Evolutionary conservation across 2,797 vertebrate genomes (phyloP).

Genomic region (Hippopotamyrus pictus): DNA sequence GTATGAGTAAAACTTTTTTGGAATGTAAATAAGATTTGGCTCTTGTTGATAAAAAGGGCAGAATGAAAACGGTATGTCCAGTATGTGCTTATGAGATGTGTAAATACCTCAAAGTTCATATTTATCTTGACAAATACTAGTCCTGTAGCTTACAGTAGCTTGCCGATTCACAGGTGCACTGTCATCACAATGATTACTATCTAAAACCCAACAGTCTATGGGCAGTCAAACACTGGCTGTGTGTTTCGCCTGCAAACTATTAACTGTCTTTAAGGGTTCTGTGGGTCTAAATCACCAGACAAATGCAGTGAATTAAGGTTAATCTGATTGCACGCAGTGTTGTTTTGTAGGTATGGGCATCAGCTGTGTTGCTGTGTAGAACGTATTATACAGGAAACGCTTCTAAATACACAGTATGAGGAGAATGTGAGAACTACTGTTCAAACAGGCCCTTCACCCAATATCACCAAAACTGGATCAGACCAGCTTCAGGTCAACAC

Average conservation of each 20-base stretch:
- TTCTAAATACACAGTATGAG: neutral
- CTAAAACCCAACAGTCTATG: neutral
- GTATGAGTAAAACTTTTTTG: neutral
- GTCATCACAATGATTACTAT: neutral
- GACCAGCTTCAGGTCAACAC: neutral
- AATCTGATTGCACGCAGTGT: neutral
- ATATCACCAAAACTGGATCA: neutral
- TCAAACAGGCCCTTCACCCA: neutral
- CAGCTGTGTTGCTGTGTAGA: neutral
- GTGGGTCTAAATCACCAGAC: neutral
- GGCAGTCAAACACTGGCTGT: neutral
- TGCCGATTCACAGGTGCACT: neutral
- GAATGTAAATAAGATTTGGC: neutral
- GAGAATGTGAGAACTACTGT: neutral
- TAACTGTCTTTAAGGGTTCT: neutral
- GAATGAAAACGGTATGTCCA: neutral
- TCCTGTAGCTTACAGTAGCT: neutral
- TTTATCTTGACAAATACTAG: neutral
- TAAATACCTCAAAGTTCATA: neutral
- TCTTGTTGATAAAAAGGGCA: neutral
- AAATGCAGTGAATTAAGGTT: neutral
- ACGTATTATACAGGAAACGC: neutral
- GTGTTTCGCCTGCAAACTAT: neutral
- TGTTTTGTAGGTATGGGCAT: neutral
- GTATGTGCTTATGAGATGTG: neutral